Conservation (phyloP, 2,797 vertebrate genomes). For the Pipistrellus kuhlii region DNA sequence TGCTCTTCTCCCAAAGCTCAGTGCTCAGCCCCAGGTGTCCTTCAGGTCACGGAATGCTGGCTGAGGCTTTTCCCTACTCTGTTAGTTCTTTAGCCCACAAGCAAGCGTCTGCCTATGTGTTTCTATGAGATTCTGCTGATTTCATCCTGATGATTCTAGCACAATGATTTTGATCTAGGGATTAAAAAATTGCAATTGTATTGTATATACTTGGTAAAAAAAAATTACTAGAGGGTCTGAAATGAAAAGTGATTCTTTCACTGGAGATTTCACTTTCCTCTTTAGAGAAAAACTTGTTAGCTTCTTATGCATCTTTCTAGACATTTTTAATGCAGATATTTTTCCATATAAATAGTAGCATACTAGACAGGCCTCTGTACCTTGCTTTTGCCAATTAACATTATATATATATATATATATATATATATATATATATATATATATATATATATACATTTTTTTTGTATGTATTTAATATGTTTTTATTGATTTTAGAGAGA, state of each 20-base stretch:
- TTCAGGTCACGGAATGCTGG: neutral
- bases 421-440: too few species aligned
- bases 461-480: too few species aligned
- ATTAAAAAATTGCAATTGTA: constrained; percentile 30
- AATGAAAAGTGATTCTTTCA: constrained; percentile 26
- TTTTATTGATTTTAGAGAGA: too few species aligned
- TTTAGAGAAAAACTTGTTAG: neutral
- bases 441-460: too few species aligned
- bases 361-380: neutral
- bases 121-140: constrained; percentile 35
- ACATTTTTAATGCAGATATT: neutral
- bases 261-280: neutral
- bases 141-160: constrained; percentile 22
- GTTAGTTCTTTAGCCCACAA: neutral
- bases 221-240: neutral
- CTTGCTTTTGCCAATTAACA: constrained; percentile 29
- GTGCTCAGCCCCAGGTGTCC: neutral
- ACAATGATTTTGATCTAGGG: neutral
- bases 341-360: neutral
- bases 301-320: neutral
- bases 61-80: too few species aligned
- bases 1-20: neutral
- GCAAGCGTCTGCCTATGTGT: neutral
- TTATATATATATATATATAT: neutral
- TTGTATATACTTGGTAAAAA: constrained; percentile 24